phyloP scores from a whole-genome alignment of 1,140 invertebrate genomes.

The Parasteatoda tepidariorum region DNA sequence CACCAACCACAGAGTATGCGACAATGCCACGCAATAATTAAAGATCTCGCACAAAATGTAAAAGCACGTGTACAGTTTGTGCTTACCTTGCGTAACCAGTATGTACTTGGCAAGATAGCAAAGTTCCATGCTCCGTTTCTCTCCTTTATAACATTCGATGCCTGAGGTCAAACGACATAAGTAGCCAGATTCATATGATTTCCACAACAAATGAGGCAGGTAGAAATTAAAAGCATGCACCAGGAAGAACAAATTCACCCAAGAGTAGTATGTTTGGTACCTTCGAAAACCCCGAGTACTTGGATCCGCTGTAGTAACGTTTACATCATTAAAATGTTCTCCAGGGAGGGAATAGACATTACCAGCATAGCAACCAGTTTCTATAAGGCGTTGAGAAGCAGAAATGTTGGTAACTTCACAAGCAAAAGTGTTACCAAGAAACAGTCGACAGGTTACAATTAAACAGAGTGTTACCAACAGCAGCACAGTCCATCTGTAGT shows the following conservation, averaged over 20 bases:
- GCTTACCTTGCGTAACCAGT: slow-evolving; percentile 28
- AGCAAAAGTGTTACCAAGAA: slow-evolving; percentile 15
- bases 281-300: not conserved
- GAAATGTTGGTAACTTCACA: not conserved
- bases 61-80: slow-evolving; percentile 16
- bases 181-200: slow-evolving; percentile 22
- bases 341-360: not conserved
- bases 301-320: not conserved
- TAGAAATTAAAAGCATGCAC: slow-evolving; percentile 34
- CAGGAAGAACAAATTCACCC: slow-evolving; percentile 38
- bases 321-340: not conserved
- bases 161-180: not conserved
- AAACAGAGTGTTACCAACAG: slow-evolving; percentile 22
- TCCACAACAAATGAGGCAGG: slow-evolving; percentile 33
- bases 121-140: slow-evolving; percentile 7
- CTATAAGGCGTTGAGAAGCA: not conserved
- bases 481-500: slow-evolving; percentile 45
- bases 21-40: slow-evolving; percentile 21
- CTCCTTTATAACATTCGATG: slow-evolving; percentile 10
- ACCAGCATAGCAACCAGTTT: slow-evolving; percentile 26
- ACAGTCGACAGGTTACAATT: slow-evolving; percentile 17
- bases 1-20: slow-evolving; percentile 37
- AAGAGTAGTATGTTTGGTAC: slow-evolving; percentile 14
- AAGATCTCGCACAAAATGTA: slow-evolving; percentile 30
- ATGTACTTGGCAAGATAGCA: slow-evolving; percentile 31